phyloP scores from a whole-genome alignment of 1,140 invertebrate genomes.

The Cotesia vestalis region DNA sequence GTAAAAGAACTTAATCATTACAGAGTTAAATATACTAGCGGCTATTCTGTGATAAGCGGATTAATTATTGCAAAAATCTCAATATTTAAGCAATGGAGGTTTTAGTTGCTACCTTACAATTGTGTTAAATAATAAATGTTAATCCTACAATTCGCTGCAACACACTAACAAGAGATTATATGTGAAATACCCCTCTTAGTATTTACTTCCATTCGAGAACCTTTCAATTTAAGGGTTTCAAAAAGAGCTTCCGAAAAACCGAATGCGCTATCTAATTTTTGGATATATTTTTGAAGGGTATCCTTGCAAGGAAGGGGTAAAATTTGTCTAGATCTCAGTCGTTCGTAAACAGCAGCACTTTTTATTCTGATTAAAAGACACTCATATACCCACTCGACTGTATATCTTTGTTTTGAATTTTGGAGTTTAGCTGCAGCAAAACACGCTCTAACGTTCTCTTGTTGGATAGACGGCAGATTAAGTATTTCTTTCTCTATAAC shows the following conservation, averaged over 20 bases:
- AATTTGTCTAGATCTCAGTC: slow-evolving; percentile 32
- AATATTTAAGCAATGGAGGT: slow-evolving; percentile 5
- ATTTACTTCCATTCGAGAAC: slow-evolving; percentile 8
- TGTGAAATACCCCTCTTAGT: slow-evolving; percentile 27
- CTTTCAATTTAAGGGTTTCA: slow-evolving; percentile 24
- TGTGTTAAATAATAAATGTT: not conserved
- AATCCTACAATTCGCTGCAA: not conserved
- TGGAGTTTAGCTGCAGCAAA: too few relatives aligned
- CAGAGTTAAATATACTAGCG: slow-evolving; percentile 7
- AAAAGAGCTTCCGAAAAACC: slow-evolving; percentile 29
- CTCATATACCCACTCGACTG: slow-evolving; percentile 35
- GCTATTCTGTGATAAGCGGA: slow-evolving; percentile 2
- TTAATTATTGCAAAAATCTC: not conserved
- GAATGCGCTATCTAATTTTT: slow-evolving; percentile 21
- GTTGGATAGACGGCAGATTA: too few relatives aligned
- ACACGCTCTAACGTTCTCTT: too few relatives aligned
- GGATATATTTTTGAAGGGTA: slow-evolving; percentile 37
- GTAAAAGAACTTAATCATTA: not conserved
- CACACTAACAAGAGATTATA: not conserved
- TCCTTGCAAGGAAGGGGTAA: slow-evolving; percentile 33
- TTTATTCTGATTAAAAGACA: slow-evolving; percentile 38
- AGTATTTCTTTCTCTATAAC: too few relatives aligned
- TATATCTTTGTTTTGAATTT: slow-evolving; percentile 36
- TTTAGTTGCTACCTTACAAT: not conserved
- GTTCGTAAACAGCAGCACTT: slow-evolving; percentile 27